Base-by-base conservation (phyloP, 2,888 invertebrate species). In the Sinodicranocentrus sp. region DNA sequence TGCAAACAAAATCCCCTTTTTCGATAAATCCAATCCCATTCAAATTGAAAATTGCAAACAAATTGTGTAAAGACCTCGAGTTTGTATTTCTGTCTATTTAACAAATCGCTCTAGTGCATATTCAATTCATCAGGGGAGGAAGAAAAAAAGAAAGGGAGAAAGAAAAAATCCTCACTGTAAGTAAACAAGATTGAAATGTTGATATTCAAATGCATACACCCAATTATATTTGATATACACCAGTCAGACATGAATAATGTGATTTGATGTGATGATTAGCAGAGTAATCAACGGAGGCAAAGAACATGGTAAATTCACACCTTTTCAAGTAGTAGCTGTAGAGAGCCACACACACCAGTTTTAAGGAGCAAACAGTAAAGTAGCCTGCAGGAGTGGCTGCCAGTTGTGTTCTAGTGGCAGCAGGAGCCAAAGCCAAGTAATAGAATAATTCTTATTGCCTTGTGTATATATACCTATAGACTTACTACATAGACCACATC, bases 221-320 rank as follows among this genome's bases (percentile, higher is more conserved):
- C 80, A 80, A 80, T 80, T 73, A 80, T 80, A 73, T 73, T 72
- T 80, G 80, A 80, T 80, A 67, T 80, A 80, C 80, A 80, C 67
- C 73, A 80, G 80, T 80, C 80, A 68, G 80, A 80, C 80, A 80
- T 80, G 80, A 80, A 73, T 80, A 80, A 80, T 80, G 73, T 80
- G 72, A 80, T 67, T 73, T 80, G 80, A 80, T 80, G 80, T 80
- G 80, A 80, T 80, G 80, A 80, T 80, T 80, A 80, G 73, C 73
- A 80, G 80, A 80, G 80, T 80, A 80, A 80, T 80, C 80, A 80
- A 72, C 71, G 52, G 57, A 80, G 80, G 72, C 65, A 80, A 73
- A 73, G 73, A 80, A 80, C 80, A 80, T 67, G 80, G 80, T 80
- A 80, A 80, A 80, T 80, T 80, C 80, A 80, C 80, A 80, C 80